Conservation (phyloP, 2,888 invertebrate species). For the Standfussiana lucernea region DNA sequence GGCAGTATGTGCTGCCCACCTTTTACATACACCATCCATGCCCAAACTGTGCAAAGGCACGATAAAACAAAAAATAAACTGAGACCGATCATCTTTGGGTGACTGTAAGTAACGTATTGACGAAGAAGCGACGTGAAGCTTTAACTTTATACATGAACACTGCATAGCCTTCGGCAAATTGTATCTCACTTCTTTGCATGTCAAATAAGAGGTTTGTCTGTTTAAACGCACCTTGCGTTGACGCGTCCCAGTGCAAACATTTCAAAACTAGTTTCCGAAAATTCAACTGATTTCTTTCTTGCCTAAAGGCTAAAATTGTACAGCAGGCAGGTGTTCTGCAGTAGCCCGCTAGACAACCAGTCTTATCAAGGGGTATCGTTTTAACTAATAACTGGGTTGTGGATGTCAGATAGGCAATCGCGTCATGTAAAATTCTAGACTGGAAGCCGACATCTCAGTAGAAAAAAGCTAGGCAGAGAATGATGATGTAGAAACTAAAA, state of each 20-base stretch:
- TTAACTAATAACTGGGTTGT: too few relatives aligned
- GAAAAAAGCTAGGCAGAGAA: too few relatives aligned
- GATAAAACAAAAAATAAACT: slow-evolving; percentile 45
- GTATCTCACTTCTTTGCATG: neutral
- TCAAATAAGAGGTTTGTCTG: neutral
- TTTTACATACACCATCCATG: slow-evolving; percentile 38
- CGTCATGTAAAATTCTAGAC: too few relatives aligned
- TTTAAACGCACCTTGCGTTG: neutral
- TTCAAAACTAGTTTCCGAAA: neutral
- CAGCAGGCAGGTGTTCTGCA: too few relatives aligned
- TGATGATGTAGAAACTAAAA: too few relatives aligned
- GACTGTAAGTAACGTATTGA: slow-evolving; percentile 3
- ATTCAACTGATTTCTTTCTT: neutral
- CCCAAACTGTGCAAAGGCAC: slow-evolving; percentile 44
- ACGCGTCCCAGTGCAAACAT: neutral
- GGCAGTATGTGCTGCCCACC: slow-evolving; percentile 46
- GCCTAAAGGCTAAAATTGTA: too few relatives aligned
- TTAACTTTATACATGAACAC: slow-evolving; percentile 24
- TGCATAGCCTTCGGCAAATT: slow-evolving; percentile 20
- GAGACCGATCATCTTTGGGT: slow-evolving; percentile 35
- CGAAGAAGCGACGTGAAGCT: neutral
- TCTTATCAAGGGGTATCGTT: too few relatives aligned
- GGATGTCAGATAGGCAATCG: too few relatives aligned
- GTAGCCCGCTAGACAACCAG: too few relatives aligned
- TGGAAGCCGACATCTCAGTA: too few relatives aligned